A percentile compares a stretch with the other conserved stretches of the same genome.
These are phyloP conservation scores for Meteorus sp. DNA, from an alignment of 1,140 invertebrate species.

Conservation along the genomic window DNA sequence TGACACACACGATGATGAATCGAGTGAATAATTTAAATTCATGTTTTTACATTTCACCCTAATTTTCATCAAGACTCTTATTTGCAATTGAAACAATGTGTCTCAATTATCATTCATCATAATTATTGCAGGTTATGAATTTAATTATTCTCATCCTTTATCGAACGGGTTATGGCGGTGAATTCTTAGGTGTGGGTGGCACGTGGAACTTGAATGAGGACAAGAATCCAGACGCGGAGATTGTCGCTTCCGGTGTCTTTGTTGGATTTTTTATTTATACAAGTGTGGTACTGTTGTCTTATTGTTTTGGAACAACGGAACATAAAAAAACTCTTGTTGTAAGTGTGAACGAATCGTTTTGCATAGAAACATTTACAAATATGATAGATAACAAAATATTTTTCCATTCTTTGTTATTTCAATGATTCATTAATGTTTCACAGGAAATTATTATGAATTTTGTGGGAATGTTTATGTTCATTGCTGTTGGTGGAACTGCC, in stretches of 20 bases:
- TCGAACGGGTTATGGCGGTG: slow-evolving; percentile 76
- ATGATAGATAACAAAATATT: slow-evolving; percentile 13
- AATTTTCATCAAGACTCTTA: background rate
- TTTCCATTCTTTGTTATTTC: slow-evolving; percentile 40
- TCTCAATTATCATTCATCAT: too few species aligned
- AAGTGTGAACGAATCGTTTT: slow-evolving; percentile 36
- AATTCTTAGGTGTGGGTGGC: slow-evolving; percentile 81
- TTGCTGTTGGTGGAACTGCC: slow-evolving; percentile 79
- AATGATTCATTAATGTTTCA: too few species aligned
- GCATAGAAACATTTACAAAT: background rate
- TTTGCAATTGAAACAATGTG: slow-evolving; percentile 18
- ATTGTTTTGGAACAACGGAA: slow-evolving; percentile 72
- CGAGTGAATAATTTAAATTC: background rate
- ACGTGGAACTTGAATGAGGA: slow-evolving; percentile 88
- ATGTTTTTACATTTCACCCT: background rate
- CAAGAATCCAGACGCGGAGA: slow-evolving; percentile 82
- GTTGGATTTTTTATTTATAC: slow-evolving; percentile 85
- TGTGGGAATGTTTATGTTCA: slow-evolving; percentile 78
- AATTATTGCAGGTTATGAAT: slow-evolving; percentile 72
- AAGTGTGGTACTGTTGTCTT: slow-evolving; percentile 69
- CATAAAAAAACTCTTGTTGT: slow-evolving; percentile 69
- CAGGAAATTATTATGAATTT: slow-evolving; percentile 88
- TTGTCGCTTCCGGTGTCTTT: slow-evolving; percentile 81
- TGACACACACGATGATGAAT: slow-evolving; percentile 18
- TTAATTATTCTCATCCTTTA: slow-evolving; percentile 80